Percentiles rank a stretch among this genome's conserved stretches.
Conservation (phyloP, 2,113 vertebrate species). For the Camelus bactrianus region DNA sequence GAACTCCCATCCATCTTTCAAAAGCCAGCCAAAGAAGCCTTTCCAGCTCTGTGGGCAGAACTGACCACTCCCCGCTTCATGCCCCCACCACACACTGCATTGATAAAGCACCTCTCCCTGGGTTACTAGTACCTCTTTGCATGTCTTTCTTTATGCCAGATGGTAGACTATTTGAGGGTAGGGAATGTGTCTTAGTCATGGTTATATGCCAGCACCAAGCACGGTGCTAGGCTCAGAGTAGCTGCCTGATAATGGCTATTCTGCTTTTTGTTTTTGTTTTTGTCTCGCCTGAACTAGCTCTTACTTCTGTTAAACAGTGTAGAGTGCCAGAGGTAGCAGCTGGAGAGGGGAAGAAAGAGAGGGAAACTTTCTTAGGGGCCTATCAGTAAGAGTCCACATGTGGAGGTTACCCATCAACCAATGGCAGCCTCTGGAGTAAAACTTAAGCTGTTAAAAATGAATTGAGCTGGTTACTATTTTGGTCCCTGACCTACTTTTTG, state of each 20-base stretch:
- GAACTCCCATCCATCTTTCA: neutral
- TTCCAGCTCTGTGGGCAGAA: neutral
- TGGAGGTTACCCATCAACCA: constrained; percentile 34
- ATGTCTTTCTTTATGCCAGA: neutral
- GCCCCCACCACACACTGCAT: neutral
- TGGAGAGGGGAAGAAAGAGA: neutral
- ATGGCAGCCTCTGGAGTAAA: constrained; percentile 59
- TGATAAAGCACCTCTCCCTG: neutral
- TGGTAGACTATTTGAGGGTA: neutral
- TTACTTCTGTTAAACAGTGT: neutral
- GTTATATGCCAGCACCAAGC: neutral
- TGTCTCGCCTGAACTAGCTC: neutral
- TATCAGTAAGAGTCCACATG: neutral
- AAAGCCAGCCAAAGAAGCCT: neutral
- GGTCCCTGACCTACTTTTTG: constrained; percentile 63
- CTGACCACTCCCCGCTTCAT: neutral
- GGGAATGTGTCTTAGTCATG: neutral
- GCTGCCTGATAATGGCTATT: neutral
- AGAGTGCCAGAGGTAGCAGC: neutral
- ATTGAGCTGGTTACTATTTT: constrained; percentile 74
- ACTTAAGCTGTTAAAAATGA: constrained; percentile 40
- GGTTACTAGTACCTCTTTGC: neutral
- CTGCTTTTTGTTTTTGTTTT: neutral
- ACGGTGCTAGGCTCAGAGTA: neutral
- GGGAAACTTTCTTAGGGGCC: neutral